A percentile compares a stretch with the other conserved stretches of the same genome.
Conservation (phyloP, 2,113 vertebrate genomes). For the Felis catus region F.catus_Fca126_mat1.0 CM031423.1:67188001-67188500, state of each 20-base stretch:
- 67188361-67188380: background rate
- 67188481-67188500: background rate
- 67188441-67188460: conserved; percentile 15
- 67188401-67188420: background rate
- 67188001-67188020: conserved; percentile 63
- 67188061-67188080: conserved; percentile 65
- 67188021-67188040: background rate
- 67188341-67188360: conserved; percentile 61
- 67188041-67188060: conserved; percentile 50
- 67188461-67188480: background rate
- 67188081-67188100: conserved; percentile 54
- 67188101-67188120: conserved; percentile 77
- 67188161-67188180: conserved; percentile 72
- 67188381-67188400: conserved; percentile 33
- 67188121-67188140: conserved; percentile 77
- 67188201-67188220: conserved; percentile 80
- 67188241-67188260: conserved; percentile 80
- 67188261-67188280: conserved; percentile 77
- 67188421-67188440: conserved; percentile 43
- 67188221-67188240: conserved; percentile 80
- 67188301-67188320: conserved; percentile 68
- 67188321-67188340: conserved; percentile 58
- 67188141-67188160: conserved; percentile 74
- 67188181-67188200: conserved; percentile 81
- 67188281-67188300: conserved; percentile 74